These are phyloP conservation scores for Cherax destructor DNA, from an alignment of 1,140 invertebrate species.

Conservation along the genomic window DNA sequence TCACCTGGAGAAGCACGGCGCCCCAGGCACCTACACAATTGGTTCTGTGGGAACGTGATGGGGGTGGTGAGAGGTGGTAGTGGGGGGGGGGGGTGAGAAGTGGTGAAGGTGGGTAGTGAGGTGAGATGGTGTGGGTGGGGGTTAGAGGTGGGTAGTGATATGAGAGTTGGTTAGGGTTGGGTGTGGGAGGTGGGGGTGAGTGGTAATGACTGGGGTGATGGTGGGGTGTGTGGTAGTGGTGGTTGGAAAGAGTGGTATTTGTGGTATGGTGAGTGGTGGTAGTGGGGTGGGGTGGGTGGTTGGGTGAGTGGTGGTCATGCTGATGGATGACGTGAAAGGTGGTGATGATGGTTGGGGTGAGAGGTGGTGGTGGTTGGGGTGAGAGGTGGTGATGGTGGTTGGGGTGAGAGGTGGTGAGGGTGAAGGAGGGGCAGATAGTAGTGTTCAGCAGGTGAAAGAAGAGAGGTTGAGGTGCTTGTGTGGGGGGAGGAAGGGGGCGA, in stretches of 20 bases:
- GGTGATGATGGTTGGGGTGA: neutral
- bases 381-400: neutral
- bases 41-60: constrained; percentile 32
- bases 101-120: constrained; percentile 6
- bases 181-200: neutral
- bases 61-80: no score
- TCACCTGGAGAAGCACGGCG: neutral
- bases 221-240: neutral
- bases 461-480: no score
- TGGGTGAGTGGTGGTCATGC: no score
- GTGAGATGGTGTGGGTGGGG: neutral
- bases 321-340: neutral
- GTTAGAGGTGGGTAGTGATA: neutral
- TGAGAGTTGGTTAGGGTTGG: neutral
- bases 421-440: neutral
- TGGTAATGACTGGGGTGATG: neutral
- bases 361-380: neutral
- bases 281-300: no score
- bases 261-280: no score
- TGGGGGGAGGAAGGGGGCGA: no score
- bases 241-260: neutral
- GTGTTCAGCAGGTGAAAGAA: neutral
- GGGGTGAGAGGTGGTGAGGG: neutral
- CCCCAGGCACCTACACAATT: constrained; percentile 19
- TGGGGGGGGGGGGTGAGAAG: neutral